Conservation (phyloP, 1,140 invertebrate species). For the Musca vetustissima region DNA sequence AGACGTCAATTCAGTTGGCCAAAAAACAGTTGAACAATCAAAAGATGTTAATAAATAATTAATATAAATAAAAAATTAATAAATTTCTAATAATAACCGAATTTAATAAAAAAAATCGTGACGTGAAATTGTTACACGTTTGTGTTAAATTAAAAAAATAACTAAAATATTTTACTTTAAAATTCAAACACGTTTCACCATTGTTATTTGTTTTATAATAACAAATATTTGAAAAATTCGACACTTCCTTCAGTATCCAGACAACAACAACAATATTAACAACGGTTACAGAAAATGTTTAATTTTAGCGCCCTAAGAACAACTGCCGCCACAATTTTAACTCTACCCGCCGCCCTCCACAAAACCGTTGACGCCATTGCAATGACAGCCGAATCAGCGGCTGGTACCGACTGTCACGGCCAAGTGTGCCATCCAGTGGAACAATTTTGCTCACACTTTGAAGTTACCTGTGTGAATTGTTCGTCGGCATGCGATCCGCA, state of each 20-base stretch:
- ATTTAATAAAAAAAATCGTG: too few species aligned
- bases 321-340: constrained; percentile 1
- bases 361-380: background rate
- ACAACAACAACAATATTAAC: background rate
- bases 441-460: constrained; percentile 42
- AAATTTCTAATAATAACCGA: constrained; percentile 8
- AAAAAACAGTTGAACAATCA: background rate
- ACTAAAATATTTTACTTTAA: too few species aligned
- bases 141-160: too few species aligned
- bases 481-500: constrained; percentile 36
- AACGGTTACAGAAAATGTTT: too few species aligned
- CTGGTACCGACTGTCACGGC: constrained; percentile 36
- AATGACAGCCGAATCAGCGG: background rate
- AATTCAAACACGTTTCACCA: too few species aligned
- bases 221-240: too few species aligned
- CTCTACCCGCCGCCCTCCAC: background rate
- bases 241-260: too few species aligned
- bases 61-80: background rate
- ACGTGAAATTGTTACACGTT: too few species aligned
- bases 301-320: background rate
- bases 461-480: constrained; percentile 41
- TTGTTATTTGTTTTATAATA: too few species aligned
- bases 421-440: constrained; percentile 41
- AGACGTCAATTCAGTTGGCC: background rate
- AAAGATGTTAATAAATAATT: background rate